Conservation (phyloP, 2,888 invertebrate genomes). For the Scaptomyza polygonia region DNA sequence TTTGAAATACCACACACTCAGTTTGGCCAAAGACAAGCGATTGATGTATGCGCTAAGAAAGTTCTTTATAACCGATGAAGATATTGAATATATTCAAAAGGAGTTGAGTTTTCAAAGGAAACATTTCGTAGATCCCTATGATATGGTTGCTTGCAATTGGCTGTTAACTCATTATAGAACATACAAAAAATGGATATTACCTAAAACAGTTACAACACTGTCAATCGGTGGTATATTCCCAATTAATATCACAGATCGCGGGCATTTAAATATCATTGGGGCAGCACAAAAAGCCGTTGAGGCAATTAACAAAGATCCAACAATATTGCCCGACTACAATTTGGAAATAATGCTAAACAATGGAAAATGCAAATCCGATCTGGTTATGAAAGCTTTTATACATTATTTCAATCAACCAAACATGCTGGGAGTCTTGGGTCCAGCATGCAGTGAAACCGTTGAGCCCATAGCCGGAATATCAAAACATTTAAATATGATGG, state of each 20-base stretch:
- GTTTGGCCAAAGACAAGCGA: slow-evolving; percentile 84
- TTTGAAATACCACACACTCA: slow-evolving; percentile 88
- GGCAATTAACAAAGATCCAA: slow-evolving; percentile 87
- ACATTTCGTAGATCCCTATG: slow-evolving; percentile 40
- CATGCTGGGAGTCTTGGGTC: slow-evolving; percentile 90
- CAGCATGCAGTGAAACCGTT: slow-evolving; percentile 92
- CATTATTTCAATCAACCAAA: slow-evolving; percentile 86
- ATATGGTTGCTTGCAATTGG: slow-evolving; percentile 88
- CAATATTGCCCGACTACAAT: slow-evolving; percentile 87
- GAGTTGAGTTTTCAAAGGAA: slow-evolving; percentile 31
- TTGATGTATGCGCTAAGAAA: slow-evolving; percentile 60
- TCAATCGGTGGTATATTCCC: slow-evolving; percentile 86
- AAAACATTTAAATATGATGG: slow-evolving; percentile 89
- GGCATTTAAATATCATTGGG: slow-evolving; percentile 85
- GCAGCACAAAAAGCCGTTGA: slow-evolving; percentile 88
- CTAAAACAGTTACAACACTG: slow-evolving; percentile 52
- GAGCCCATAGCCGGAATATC: slow-evolving; percentile 92
- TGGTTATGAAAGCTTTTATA: slow-evolving; percentile 90
- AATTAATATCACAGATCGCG: slow-evolving; percentile 86
- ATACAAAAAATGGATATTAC: slow-evolving; percentile 85
- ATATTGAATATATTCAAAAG: slow-evolving; percentile 36
- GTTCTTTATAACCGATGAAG: slow-evolving; percentile 59
- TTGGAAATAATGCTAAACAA: slow-evolving; percentile 86
- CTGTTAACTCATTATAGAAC: slow-evolving; percentile 85
- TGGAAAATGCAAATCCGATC: slow-evolving; percentile 89